Conservation (phyloP, 1,140 invertebrate species). For the Lordiphosa stackelbergi region DNA sequence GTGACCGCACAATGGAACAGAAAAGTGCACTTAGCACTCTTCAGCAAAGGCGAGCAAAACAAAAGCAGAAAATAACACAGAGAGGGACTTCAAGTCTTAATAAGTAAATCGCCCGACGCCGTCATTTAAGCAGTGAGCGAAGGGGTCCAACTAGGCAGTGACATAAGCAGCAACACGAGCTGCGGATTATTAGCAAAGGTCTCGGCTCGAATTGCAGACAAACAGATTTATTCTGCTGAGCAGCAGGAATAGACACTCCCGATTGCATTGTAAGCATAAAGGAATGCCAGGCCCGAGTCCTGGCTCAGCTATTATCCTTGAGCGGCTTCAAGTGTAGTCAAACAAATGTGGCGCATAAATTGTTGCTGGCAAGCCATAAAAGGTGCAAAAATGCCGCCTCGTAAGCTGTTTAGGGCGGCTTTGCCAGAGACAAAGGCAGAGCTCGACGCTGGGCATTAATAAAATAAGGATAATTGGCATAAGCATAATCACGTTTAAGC, state of each 20-base stretch:
- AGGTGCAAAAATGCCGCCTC: slow-evolving; percentile 64
- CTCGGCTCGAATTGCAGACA: slow-evolving; percentile 34
- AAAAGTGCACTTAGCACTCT: slow-evolving; percentile 61
- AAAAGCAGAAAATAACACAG: slow-evolving; percentile 48
- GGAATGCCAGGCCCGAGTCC: slow-evolving; percentile 21
- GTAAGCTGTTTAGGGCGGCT: slow-evolving; percentile 46
- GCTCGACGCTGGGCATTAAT: slow-evolving; percentile 55
- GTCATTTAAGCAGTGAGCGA: slow-evolving; percentile 1
- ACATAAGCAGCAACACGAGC: slow-evolving; percentile 52
- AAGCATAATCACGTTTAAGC: slow-evolving; percentile 75
- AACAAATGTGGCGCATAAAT: slow-evolving; percentile 63
- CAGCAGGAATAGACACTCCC: slow-evolving; percentile 41
- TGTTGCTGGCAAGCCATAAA: slow-evolving; percentile 60
- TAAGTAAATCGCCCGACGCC: slow-evolving; percentile 25
- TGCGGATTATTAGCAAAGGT: slow-evolving; percentile 29
- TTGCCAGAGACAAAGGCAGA: slow-evolving; percentile 34
- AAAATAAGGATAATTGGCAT: slow-evolving; percentile 76
- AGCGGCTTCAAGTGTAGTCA: slow-evolving; percentile 53
- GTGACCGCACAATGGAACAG: slow-evolving; percentile 46
- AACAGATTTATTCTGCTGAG: slow-evolving; percentile 39
- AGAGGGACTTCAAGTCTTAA: slow-evolving; percentile 38
- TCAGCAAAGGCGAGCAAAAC: slow-evolving; percentile 48
- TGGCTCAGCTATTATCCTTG: slow-evolving; percentile 54
- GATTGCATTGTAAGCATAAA: slow-evolving; percentile 50
- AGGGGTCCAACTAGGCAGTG: slow-evolving; percentile 17